Evolutionary conservation across 1,140 invertebrate genomes (phyloP).

Genomic region (Thaumetopoea pityocampa): DNA sequence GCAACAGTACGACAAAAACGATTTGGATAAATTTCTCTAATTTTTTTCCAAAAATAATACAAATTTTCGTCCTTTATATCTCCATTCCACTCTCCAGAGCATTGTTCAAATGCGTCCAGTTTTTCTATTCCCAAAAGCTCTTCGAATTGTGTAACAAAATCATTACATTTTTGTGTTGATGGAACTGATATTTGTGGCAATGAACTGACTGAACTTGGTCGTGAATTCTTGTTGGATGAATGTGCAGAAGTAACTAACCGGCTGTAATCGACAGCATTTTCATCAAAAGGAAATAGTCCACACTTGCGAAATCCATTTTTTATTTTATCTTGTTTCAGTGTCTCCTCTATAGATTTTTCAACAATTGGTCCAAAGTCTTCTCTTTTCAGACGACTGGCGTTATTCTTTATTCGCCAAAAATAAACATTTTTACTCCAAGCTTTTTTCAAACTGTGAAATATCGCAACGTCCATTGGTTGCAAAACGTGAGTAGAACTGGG

Average conservation of each 20-base stretch:
- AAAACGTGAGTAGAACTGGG: conserved; percentile 7
- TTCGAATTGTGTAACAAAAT: too few relatives aligned
- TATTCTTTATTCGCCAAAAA: conserved; percentile 9
- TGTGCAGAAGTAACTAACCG: neutral
- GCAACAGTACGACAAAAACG: too few relatives aligned
- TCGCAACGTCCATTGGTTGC: conserved; percentile 14
- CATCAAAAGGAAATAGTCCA: neutral
- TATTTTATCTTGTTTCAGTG: neutral
- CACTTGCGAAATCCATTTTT: neutral
- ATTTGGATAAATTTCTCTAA: too few relatives aligned
- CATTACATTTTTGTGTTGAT: too few relatives aligned
- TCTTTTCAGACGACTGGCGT: conserved; percentile 1
- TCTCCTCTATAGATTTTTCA: neutral
- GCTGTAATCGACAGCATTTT: neutral
- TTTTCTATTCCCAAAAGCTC: too few relatives aligned
- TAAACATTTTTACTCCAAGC: conserved; percentile 7
- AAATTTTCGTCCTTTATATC: too few relatives aligned
- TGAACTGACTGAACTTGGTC: too few relatives aligned
- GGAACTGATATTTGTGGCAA: too few relatives aligned
- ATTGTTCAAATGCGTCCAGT: too few relatives aligned
- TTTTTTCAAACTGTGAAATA: conserved; percentile 11
- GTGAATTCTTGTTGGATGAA: neutral
- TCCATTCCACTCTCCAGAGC: too few relatives aligned
- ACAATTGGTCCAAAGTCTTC: neutral
- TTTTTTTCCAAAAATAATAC: too few relatives aligned